Evolutionary conservation across 2,888 invertebrate genomes (phyloP), one percentile per base, ranked within the genome.

Genomic region (Sinelater perroti): DNA sequence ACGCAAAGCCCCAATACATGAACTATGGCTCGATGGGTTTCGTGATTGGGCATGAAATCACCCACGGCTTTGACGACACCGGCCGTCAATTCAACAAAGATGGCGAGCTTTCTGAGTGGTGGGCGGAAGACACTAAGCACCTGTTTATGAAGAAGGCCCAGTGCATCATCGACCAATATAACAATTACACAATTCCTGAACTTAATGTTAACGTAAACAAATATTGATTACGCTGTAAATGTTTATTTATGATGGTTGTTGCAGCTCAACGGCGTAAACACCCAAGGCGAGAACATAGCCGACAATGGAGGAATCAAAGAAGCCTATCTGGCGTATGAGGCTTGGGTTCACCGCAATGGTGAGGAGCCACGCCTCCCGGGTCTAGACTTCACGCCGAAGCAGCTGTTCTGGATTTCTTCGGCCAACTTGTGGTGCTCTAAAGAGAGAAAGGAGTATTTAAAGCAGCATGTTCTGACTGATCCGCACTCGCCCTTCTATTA

Each of bases 261-360:
- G 11, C 76, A 93, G 93, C 75, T 96, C 49, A 94, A 95, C 72
- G 96, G 96, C 51, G 87, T 93, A 61, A 91, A 92, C 72, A 93
- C 93, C 0, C 90, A 91, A 77, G 92, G 92, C 6, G 95, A 95
- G 75, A 95, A 95, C 75, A 93, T 95, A 58, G 95, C 95, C 0
- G 94, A 95, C 75, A 93, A 95, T 73, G 94, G 93, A 1, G 95
- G 95, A 0, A 86, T 93, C 64, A 95, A 93, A 76, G 90, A 92
- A 77, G 53, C 53, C 3, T 53, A 53, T 38, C 26, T 57, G 71
- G 91, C 95, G 0, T 96, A 95, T 77, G 83, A 86, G 45, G 82
- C 84, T 4, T 92, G 90, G 90, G 84, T 83, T 0, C 79, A 82
- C 10, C 81, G 85, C 14, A 85, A 91, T 55, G 73, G 70, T 68